Conservation (phyloP, 2,113 vertebrate species). For the Megaleporinus macrocephalus region DNA sequence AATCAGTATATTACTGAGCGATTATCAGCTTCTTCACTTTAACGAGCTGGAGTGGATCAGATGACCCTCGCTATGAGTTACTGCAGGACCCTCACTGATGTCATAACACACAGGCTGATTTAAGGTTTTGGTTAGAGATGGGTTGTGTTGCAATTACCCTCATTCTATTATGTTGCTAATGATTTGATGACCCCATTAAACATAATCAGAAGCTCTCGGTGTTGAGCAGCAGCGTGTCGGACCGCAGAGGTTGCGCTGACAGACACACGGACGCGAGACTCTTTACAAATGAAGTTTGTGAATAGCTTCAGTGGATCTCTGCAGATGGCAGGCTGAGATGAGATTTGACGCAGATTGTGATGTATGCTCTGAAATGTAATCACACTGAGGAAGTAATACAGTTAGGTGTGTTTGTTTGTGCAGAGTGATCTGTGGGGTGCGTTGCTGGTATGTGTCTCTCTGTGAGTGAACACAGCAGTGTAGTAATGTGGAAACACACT, state of each 20-base stretch:
- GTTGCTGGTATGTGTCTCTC: neutral
- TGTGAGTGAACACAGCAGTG: neutral
- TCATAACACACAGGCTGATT: neutral
- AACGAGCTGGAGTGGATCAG: neutral
- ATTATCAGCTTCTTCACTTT: neutral
- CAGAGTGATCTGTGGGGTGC: no score
- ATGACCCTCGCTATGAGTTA: neutral
- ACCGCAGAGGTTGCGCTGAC: conserved; percentile 11
- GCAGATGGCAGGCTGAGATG: neutral
- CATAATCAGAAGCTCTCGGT: conserved; percentile 2
- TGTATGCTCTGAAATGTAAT: neutral
- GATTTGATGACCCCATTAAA: conserved; percentile 45
- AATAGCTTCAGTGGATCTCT: neutral
- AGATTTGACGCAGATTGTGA: no score
- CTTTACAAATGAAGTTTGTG: neutral
- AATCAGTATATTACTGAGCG: neutral
- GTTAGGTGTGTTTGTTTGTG: no score
- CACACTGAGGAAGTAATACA: neutral
- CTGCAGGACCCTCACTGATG: no score
- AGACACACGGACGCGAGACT: no score
- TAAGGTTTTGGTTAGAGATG: conserved; percentile 1
- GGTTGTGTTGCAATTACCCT: conserved; percentile 33
- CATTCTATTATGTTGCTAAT: conserved; percentile 37
- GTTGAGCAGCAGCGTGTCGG: conserved; percentile 11
- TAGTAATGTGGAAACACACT: neutral